Base-by-base conservation (phyloP, 92 coral and sea anemone genomes). In the Epizoanthus stellaris region DNA sequence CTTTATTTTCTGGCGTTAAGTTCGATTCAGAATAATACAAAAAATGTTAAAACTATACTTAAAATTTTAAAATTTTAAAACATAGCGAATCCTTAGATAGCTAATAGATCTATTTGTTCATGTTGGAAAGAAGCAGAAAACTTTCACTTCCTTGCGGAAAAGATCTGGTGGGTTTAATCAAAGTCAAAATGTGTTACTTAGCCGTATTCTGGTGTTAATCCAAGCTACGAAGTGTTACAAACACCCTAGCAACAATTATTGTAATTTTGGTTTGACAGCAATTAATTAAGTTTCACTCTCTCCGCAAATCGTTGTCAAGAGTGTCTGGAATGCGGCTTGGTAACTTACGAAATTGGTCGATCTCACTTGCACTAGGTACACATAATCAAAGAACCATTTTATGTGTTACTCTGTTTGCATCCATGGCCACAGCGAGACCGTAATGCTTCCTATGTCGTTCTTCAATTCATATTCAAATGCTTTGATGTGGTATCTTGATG, bases 351-450 rank as follows among this genome's bases (percentile, higher is more conserved):
- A 67, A 68, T 68, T 30, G 14, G 49, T 16, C 73, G 47, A 68
- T 68, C n/a, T 68, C 49, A 68, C 39, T 68, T 68, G 34, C 36
- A 2, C 25, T 68, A 14, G 42, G 49, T 68, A 68, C 73, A 68
- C 43, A 68, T 12, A 38, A 68, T 68, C 73, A 68, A 68, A 38
- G 70, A 68, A 68, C 16, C 73, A 68, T 68, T 68, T 10, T 68
- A 38, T 34, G 73, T 39, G 73, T 38, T 68, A 5, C 11, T n/a
- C 10, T 15, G 21, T 30, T 68, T 38, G 20, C 11, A 68, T 14
- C 52, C 49, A 14, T 38, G 73, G 73, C 16, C 45, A 38, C 52
- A 39, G 56, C 15, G 56, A 52, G 2, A 52, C 56, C 10, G 0
- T 12, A 52, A 10, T 52, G 12, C 13, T 52, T 9, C 2, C 56